These are phyloP conservation scores for Thalassarche chlororhynchos DNA, from an alignment of 2,113 vertebrate genomes.

Conservation along the genomic window DNA sequence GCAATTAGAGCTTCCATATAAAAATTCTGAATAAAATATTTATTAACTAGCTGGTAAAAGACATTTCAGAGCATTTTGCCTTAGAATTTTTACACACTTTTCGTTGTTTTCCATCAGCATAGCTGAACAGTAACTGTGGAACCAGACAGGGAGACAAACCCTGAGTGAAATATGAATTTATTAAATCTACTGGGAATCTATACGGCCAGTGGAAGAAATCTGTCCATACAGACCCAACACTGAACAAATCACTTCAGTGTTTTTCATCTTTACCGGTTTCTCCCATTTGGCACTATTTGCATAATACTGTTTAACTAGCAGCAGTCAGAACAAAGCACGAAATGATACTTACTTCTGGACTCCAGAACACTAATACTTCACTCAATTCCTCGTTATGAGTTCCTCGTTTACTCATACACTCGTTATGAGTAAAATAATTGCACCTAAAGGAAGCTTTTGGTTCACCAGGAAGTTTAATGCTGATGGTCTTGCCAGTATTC, in stretches of 20 bases:
- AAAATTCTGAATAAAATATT: not conserved
- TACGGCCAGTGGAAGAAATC: not conserved
- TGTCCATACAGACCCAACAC: not conserved
- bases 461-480: not conserved
- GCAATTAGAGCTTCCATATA: not conserved
- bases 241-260: not conserved
- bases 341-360: not conserved
- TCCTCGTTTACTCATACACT: not conserved
- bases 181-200: not conserved
- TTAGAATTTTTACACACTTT: not conserved
- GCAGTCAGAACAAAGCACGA: not conserved
- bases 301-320: not conserved
- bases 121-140: not conserved
- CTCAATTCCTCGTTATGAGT: not conserved
- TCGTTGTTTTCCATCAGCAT: not conserved
- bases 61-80: not conserved
- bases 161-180: not conserved
- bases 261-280: not conserved
- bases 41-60: not conserved
- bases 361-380: not conserved
- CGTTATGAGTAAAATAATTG: not conserved
- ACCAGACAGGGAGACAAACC: not conserved
- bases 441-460: not conserved
- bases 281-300: not conserved
- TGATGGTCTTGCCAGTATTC: not conserved